Evolutionary conservation across 2,113 vertebrate genomes (phyloP).

Genomic region (Agelaius phoeniceus): DNA sequence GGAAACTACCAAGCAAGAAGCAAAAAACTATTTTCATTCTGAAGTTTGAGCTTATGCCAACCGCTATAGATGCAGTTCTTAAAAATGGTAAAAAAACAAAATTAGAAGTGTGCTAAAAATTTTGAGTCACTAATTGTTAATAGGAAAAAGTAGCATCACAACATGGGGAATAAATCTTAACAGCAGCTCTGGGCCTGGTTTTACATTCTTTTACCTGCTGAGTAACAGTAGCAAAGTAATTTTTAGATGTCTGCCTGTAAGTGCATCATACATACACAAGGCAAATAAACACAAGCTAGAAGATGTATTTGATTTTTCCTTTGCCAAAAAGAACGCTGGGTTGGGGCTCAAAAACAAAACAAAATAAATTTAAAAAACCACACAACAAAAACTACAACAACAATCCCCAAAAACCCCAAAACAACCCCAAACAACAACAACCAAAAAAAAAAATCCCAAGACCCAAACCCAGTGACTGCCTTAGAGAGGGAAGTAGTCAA

Average conservation of each 20-base stretch:
- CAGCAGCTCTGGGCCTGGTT: not conserved
- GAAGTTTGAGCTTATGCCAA: not conserved
- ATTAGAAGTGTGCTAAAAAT: not conserved
- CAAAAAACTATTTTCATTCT: not conserved
- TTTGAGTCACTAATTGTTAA: not conserved
- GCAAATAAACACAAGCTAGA: not conserved
- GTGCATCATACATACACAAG: not conserved
- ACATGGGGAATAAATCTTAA: not conserved
- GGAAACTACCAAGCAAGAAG: not conserved
- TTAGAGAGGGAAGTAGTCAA: not conserved
- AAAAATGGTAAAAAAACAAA: not conserved
- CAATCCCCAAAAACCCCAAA: not conserved
- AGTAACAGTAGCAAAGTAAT: not conserved
- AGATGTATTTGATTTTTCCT: not conserved
- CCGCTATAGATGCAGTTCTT: not conserved
- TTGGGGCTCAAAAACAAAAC: not conserved
- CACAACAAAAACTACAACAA: not conserved
- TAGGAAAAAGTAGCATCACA: not conserved
- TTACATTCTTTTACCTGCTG: not conserved
- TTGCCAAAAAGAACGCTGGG: not conserved
- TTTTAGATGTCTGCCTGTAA: not conserved
- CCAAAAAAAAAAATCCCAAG: too few species aligned
- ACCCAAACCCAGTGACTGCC: too few species aligned
- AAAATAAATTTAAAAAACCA: fast-evolving
- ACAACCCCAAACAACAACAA: not conserved